Base-by-base conservation (phyloP, 2,797 vertebrate species). In the Dallia pectoralis region DNA sequence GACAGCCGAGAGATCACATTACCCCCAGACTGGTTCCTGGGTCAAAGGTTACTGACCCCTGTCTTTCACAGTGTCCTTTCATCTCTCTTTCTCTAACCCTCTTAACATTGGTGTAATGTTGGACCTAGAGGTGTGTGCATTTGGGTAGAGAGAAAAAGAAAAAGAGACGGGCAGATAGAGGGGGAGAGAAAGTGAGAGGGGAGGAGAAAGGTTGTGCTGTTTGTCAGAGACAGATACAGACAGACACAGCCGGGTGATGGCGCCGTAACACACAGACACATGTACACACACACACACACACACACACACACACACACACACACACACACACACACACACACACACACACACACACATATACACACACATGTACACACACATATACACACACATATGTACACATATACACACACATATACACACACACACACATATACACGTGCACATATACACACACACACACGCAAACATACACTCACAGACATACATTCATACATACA, bases 1-100 rank as follows among this genome's bases (percentile, higher is more conserved):
- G 73, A 87, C 79, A 87, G 56, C 78, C 59, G 40, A 63, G 79
- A 3, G 32, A 14, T 36, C 65, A 63, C 51, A 61, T 75, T 59
- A 70, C 56, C 69, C 48, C 61, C 71, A 71, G 33, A 36, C 3
- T 36, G 33, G 33, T 36, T 44, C 40, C 40, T 44, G 3, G 40
- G 7, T 44, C 40, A 44, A 44, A 44, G 40, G 40, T 44, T 11
- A 44, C 2, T 11, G 1, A 1, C 40, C 40, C 7, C 33, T 14
- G 4, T 18, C 63, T 16, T 33, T 66, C 19, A 4, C 27, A n/a
- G 7, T 19, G 2, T 36, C 30, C 36, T 18, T 33, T 16, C 11
- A 7, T 44, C 32, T 36, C 18, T 27, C 15, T 11, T 12, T 62
- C 12, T 4, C 29, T 29, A 14, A 14, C 59, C 4, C 0, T 15